phyloP scores from a whole-genome alignment of 2,888 invertebrate genomes.

The Julus scanicus region DNA sequence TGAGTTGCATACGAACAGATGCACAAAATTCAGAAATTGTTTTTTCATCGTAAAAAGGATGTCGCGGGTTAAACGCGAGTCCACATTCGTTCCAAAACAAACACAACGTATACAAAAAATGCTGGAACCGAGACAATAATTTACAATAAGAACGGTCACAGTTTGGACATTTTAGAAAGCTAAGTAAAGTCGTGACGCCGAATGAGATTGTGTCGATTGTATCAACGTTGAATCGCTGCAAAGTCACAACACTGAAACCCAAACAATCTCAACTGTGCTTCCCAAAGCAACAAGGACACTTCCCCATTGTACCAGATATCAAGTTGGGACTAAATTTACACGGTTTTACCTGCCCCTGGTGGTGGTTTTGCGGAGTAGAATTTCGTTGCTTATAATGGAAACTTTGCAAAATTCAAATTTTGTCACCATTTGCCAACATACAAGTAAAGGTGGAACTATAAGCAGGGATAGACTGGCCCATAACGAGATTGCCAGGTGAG shows the following conservation, averaged over 20 bases:
- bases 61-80: not conserved
- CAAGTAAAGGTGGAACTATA: too few species aligned
- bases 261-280: not conserved
- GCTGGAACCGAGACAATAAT: not conserved
- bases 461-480: too few species aligned
- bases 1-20: not conserved
- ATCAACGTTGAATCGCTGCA: not conserved
- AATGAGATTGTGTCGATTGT: not conserved
- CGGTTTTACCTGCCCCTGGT: too few species aligned
- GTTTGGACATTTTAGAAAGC: not conserved
- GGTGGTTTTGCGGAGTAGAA: too few species aligned
- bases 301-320: not conserved
- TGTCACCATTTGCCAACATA: too few species aligned
- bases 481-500: too few species aligned
- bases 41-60: not conserved
- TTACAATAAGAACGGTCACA: slow-evolving; percentile 6
- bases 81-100: not conserved
- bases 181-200: not conserved
- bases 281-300: not conserved
- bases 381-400: too few species aligned
- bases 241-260: not conserved
- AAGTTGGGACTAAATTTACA: too few species aligned
- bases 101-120: slow-evolving; percentile 1
- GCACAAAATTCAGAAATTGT: not conserved
- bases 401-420: too few species aligned